Evolutionary conservation across 2,888 invertebrate genomes (phyloP).

Genomic region (Caenorhabditis macrosperma): DNA sequence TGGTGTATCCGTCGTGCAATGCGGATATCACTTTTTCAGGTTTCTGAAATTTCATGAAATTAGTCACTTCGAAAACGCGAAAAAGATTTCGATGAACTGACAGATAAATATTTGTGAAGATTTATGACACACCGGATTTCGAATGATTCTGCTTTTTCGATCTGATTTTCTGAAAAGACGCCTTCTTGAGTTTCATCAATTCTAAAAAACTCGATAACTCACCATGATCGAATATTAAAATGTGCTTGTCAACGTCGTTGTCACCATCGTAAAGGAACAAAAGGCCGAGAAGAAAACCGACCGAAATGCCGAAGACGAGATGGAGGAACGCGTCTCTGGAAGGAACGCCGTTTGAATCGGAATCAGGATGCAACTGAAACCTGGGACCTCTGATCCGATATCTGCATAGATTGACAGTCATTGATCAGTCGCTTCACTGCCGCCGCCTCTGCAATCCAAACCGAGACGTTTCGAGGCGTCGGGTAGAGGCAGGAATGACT

Average conservation of each 20-base stretch:
- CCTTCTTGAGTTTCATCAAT: not conserved
- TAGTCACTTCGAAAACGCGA: too few species aligned
- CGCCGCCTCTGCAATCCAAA: slow-evolving; percentile 10
- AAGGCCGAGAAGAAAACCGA: slow-evolving; percentile 46
- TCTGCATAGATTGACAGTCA: slow-evolving; percentile 42
- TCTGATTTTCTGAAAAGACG: slow-evolving; percentile 10
- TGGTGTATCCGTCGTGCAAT: slow-evolving; percentile 48
- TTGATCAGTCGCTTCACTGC: not conserved
- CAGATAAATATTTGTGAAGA: slow-evolving; percentile 30
- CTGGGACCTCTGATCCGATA: slow-evolving; percentile 31
- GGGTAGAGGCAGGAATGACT: slow-evolving; percentile 13
- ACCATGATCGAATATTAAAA: slow-evolving; percentile 39
- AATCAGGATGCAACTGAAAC: not conserved
- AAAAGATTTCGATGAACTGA: too few species aligned
- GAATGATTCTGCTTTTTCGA: not conserved
- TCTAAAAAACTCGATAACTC: not conserved
- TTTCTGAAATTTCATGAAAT: slow-evolving; percentile 31
- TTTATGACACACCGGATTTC: slow-evolving; percentile 50
- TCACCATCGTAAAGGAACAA: slow-evolving; percentile 31
- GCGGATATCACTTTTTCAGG: slow-evolving; percentile 45
- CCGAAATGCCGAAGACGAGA: slow-evolving; percentile 29
- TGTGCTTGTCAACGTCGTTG: slow-evolving; percentile 38
- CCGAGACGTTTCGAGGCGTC: not conserved
- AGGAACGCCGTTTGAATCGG: not conserved
- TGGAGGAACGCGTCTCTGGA: slow-evolving; percentile 45